These are phyloP conservation scores for Ectemnius cavifrons DNA, from an alignment of 2,888 invertebrate genomes.

Conservation along the genomic window DNA sequence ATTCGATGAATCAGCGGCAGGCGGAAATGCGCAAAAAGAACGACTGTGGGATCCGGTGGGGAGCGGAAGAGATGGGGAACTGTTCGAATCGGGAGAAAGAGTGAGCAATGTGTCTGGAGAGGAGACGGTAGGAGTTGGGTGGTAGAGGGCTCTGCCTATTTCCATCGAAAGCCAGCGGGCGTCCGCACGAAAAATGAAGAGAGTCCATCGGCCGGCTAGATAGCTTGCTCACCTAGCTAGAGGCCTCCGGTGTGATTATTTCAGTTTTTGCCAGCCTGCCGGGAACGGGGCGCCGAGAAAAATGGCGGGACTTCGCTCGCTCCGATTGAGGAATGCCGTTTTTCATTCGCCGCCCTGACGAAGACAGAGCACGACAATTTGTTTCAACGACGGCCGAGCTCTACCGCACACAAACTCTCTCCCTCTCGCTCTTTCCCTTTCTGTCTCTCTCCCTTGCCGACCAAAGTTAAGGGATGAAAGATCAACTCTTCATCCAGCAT, in stretches of 20 bases:
- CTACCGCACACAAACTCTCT: too few species aligned
- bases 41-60: neutral
- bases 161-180: constrained; percentile 50
- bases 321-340: constrained; percentile 51
- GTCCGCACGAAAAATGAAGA: constrained; percentile 53
- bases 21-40: constrained; percentile 13
- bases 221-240: constrained; percentile 6
- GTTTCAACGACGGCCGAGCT: constrained; percentile 35
- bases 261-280: constrained; percentile 50
- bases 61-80: constrained; percentile 11
- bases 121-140: constrained; percentile 15
- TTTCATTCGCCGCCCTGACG: constrained; percentile 47
- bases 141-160: constrained; percentile 44
- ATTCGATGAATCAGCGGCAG: constrained; percentile 47
- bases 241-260: constrained; percentile 53
- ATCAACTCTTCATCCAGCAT: too few species aligned
- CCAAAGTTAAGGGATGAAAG: too few species aligned
- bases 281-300: constrained; percentile 44
- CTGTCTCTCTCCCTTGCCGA: too few species aligned
- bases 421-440: too few species aligned
- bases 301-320: constrained; percentile 44
- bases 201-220: constrained; percentile 25
- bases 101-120: neutral
- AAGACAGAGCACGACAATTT: constrained; percentile 43
- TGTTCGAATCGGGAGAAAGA: neutral